Conservation (phyloP, 2,888 invertebrate genomes). For the Erebia aethiops region DNA sequence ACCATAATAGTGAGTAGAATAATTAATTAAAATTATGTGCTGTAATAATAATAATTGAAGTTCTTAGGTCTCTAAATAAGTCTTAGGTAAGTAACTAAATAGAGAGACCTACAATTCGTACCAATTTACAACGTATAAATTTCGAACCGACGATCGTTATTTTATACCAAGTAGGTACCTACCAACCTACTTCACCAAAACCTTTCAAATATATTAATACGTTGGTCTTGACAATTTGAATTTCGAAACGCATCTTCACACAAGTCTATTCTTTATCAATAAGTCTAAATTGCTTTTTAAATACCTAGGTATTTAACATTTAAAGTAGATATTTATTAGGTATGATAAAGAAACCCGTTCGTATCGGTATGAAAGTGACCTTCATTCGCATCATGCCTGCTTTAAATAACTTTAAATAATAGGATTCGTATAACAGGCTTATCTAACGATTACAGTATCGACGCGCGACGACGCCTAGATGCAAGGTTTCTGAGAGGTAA, state of each 20-base stretch:
- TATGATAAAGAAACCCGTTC: constrained; percentile 27
- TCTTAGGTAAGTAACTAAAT: no score
- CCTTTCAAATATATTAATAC: no score
- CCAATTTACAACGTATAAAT: no score
- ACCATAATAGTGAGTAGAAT: no score
- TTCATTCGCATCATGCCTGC: constrained; percentile 22
- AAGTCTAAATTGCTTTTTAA: background rate
- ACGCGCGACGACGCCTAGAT: constrained; percentile 11
- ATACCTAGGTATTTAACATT: background rate
- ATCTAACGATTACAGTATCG: constrained; percentile 25
- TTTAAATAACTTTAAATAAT: constrained; percentile 34
- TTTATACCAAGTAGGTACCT: no score
- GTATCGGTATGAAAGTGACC: constrained; percentile 25
- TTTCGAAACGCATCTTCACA: background rate
- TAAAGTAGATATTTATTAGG: background rate
- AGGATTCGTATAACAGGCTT: constrained; percentile 35
- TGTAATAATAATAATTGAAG: no score
- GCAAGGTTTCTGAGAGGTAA: constrained; percentile 28
- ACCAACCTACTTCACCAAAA: no score
- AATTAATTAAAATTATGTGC: no score
- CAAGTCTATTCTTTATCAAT: background rate
- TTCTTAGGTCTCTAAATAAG: no score
- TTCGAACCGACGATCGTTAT: no score
- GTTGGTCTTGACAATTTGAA: background rate
- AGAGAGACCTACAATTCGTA: no score